Base-by-base conservation (phyloP, 2,797 vertebrate genomes). In the Manis pentadactyla region DNA sequence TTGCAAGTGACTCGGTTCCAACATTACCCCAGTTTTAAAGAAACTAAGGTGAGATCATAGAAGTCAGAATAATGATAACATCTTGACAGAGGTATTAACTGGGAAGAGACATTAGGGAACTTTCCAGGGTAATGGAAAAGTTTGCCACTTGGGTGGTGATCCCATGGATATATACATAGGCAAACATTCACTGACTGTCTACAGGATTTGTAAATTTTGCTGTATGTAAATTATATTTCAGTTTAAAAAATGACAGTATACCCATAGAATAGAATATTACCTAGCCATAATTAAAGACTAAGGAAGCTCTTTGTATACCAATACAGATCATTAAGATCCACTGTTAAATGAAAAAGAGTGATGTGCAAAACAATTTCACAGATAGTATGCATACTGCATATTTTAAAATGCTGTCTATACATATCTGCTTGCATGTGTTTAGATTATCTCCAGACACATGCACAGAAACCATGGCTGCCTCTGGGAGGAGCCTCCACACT, bases 181-280 rank as follows among this genome's bases (percentile, higher is more conserved):
- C 39, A 73, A 42, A 71, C 15, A 2, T 27, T 7, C 73, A 4
- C 13, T 42, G 19, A 2, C 18, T 5, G 3, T 29, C 63, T 25
- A 10, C 66, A 78, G 68, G 73, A 59, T 11, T 0, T 57, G 2
- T 53, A 18, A 6, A 1, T 37, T 78, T 87, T 59, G n/a, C 57
- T 53, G 9, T 81, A 18, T n/a, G 34, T 63, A 63, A 78, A 61
- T 78, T 78, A 49, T 14, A 87, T 87, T 61, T 68, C 25, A 46
- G 27, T 57, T 49, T 79, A 57, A 85, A 42, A 59, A 87, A 13
- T 17, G 10, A 23, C 29, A 31, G 19, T 53, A n/a, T 18, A 57
- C 27, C 68, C 77, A 51, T 29, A 34, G 31, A 81, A 81, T 64
- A 46, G 86, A 92, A 83, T 64, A 81, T 86, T 89, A 83, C 61